These are phyloP conservation scores for Siderastrea siderea DNA, from an alignment of 92 coral and sea anemone species.

Conservation along the genomic window DNA sequence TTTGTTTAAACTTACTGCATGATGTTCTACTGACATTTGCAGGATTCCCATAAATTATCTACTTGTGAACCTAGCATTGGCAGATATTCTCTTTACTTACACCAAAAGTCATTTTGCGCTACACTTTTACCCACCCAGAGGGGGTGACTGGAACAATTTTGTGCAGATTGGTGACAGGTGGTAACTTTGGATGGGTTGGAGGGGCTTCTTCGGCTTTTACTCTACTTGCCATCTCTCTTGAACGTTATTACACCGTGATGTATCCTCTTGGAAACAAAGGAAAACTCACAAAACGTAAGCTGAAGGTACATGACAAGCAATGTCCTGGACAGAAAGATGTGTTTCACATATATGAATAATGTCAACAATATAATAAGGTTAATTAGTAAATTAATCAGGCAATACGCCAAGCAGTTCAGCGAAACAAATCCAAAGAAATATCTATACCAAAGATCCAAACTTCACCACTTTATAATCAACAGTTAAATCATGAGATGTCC, in stretches of 20 bases:
- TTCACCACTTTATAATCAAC: too few relatives aligned
- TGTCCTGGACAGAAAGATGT: background rate
- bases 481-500: too few relatives aligned
- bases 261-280: slow-evolving; percentile 4
- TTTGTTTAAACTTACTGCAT: background rate
- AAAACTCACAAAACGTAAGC: background rate
- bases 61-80: slow-evolving; percentile 16
- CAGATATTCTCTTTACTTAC: slow-evolving; percentile 16
- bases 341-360: background rate
- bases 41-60: slow-evolving; percentile 23
- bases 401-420: too few relatives aligned
- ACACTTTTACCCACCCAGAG: slow-evolving; percentile 18
- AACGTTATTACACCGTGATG: slow-evolving; percentile 18
- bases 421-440: too few relatives aligned
- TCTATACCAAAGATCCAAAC: too few relatives aligned
- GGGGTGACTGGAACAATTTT: slow-evolving; percentile 2
- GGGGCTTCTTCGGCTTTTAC: slow-evolving; percentile 26
- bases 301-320: background rate
- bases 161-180: slow-evolving; percentile 5
- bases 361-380: background rate
- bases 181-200: slow-evolving; percentile 28
- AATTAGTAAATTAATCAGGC: too few relatives aligned
- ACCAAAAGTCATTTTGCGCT: slow-evolving; percentile 1
- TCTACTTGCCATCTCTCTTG: slow-evolving; percentile 11
- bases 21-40: background rate